A percentile compares a stretch with the other conserved stretches of the same genome.
These are phyloP conservation scores for Dryoscopus gambensis DNA, from an alignment of 2,113 vertebrate species.

Conservation along the genomic window DNA sequence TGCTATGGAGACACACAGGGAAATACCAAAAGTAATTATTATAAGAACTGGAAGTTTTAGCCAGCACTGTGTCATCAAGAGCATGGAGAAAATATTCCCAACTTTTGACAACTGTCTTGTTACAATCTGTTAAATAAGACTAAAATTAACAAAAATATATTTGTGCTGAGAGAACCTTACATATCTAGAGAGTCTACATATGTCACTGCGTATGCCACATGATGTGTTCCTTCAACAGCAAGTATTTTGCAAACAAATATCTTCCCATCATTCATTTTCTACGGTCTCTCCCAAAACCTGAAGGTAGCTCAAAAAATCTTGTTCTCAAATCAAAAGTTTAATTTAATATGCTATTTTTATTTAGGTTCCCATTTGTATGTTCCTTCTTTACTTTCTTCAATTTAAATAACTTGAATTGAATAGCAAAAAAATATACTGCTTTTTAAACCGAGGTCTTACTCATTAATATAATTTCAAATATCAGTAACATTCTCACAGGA, in stretches of 20 bases:
- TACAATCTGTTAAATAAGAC: background rate
- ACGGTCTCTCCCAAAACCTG: background rate
- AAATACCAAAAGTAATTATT: background rate
- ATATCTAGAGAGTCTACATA: background rate
- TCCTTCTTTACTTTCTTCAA: background rate
- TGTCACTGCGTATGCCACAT: background rate
- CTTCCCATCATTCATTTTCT: background rate
- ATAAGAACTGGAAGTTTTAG: background rate
- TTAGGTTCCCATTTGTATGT: background rate
- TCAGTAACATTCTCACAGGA: background rate
- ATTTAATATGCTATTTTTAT: background rate
- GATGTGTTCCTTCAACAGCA: background rate
- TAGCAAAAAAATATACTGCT: background rate
- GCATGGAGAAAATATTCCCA: background rate
- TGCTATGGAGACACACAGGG: background rate
- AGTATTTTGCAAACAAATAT: background rate
- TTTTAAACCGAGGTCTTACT: background rate
- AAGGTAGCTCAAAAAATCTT: background rate
- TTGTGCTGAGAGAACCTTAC: background rate
- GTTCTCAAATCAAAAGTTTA: background rate
- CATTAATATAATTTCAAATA: background rate
- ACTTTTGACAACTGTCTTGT: background rate
- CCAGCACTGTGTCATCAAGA: background rate
- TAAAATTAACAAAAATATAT: background rate
- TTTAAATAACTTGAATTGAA: background rate